phyloP scores from a whole-genome alignment of 2,888 invertebrate genomes.

The Nomada fucata region DNA sequence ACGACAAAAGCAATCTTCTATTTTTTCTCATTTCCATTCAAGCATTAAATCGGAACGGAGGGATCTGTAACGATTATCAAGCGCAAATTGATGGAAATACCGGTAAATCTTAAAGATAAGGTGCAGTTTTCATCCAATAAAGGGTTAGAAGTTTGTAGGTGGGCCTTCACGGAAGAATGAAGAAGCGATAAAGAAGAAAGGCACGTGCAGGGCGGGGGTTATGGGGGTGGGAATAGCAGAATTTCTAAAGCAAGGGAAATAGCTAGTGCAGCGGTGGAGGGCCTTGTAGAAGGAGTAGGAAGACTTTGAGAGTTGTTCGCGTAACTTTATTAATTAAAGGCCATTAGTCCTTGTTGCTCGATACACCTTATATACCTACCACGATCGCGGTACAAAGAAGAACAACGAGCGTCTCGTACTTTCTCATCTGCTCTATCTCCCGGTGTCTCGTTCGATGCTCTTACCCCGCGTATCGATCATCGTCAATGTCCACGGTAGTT shows the following conservation, averaged over 20 bases:
- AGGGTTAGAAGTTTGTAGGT: conserved; percentile 61
- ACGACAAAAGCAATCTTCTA: no score
- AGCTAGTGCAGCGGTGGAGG: conserved; percentile 57
- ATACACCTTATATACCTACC: conserved; percentile 75
- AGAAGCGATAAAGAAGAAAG: conserved; percentile 57
- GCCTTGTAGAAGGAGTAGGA: conserved; percentile 62
- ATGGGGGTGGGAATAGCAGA: conserved; percentile 71
- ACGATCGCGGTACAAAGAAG: conserved; percentile 68
- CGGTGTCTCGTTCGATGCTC: conserved; percentile 46
- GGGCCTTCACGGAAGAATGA: conserved; percentile 51
- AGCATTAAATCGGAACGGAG: background rate
- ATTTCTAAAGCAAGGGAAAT: conserved; percentile 76
- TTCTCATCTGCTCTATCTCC: conserved; percentile 45
- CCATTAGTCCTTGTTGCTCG: conserved; percentile 81
- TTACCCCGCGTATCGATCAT: conserved; percentile 68
- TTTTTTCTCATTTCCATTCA: background rate
- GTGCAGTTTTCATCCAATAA: conserved; percentile 52
- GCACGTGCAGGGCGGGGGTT: background rate
- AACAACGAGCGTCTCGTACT: conserved; percentile 53
- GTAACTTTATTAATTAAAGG: conserved; percentile 83
- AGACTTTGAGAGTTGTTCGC: conserved; percentile 81
- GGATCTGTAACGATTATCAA: conserved; percentile 19
- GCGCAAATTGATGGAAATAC: conserved; percentile 36
- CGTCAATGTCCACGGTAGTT: conserved; percentile 62
- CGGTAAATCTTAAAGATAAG: conserved; percentile 47